Conservation (phyloP, 2,113 vertebrate species). For the Zeus faber region DNA sequence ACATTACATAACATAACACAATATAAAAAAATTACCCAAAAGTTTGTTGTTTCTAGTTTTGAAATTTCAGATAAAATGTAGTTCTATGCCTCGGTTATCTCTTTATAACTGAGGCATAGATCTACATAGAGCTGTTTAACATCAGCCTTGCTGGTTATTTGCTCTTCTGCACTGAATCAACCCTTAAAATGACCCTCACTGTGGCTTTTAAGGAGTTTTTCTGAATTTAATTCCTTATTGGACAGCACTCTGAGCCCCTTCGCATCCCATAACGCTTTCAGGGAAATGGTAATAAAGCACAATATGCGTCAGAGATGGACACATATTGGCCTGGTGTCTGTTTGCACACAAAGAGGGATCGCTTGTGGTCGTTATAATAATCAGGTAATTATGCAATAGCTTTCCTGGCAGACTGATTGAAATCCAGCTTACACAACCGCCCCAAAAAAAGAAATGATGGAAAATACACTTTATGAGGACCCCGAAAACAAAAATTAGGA, state of each 20-base stretch:
- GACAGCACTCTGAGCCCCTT: slow-evolving; percentile 18
- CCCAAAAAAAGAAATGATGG: background rate
- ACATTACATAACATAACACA: background rate
- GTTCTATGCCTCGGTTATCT: too few relatives aligned
- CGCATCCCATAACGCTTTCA: slow-evolving; percentile 43
- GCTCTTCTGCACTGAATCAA: slow-evolving; percentile 36
- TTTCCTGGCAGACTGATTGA: slow-evolving; percentile 19
- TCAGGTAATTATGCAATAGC: slow-evolving; percentile 31
- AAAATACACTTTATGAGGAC: background rate
- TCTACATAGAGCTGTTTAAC: too few relatives aligned
- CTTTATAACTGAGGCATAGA: too few relatives aligned
- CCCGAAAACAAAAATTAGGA: background rate
- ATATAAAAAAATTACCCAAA: background rate
- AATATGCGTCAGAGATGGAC: slow-evolving; percentile 42
- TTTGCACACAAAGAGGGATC: slow-evolving; percentile 53
- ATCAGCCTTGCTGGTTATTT: background rate
- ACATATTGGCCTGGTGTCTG: slow-evolving; percentile 53
- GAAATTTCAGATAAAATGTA: background rate
- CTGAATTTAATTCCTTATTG: slow-evolving; percentile 47
- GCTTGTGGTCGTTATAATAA: slow-evolving; percentile 42
- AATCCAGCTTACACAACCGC: slow-evolving; percentile 29
- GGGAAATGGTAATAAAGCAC: slow-evolving; percentile 54
- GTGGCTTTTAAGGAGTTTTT: slow-evolving; percentile 32
- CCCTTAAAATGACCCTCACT: slow-evolving; percentile 28
- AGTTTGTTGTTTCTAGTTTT: background rate